Base-by-base conservation (phyloP, 2,797 vertebrate genomes). In the Bradypodion ventrale region DNA sequence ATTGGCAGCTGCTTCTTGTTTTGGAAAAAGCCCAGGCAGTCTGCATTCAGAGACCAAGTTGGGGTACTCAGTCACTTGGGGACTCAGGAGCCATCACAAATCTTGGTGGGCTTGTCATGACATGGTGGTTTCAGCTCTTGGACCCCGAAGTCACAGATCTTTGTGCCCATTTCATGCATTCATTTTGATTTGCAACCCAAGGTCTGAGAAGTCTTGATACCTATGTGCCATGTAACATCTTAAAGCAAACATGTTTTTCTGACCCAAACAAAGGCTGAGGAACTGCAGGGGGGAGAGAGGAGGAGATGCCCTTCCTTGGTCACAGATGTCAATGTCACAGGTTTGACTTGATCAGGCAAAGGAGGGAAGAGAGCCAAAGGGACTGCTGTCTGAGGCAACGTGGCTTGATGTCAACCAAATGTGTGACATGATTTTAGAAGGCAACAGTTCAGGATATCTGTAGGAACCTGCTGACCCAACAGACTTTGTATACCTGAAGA, bases 11-110 rank as follows among this genome's bases (percentile, higher is more conserved):
- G 32, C 27, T 12, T 65, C 32, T n/a, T 72, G 10, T 10, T 72
- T 40, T 59, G 40, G 66, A 35, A 75, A 75, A 62, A 66, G 78
- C 88, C 88, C 27, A 88, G 87, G 90, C 90, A 89, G 85, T 89
- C 88, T 87, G 89, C 69, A 63, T 82, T 83, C 70, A 82, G 88
- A 87, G 3, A 84, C 75, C 27, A 75, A 0, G 0, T 49, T 84
- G 52, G 70, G 65, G 21, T 60, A 75, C 42, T 82, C 59, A 25
- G 37, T 69, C 63, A 32, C 37, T 12, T 9, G 73, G 65, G 37
- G 25, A 9, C 37, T 44, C 46, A 27, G 72, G 44, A 82, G 23
- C 42, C 12, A 5, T 83, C 56, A 52, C 52, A 16, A 56, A 19
- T 19, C 52, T 59, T 44, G 82, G 15, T 21, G n/a, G 76, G 32